Conservation (phyloP, 2,797 vertebrate genomes). For the Aerospiza tachiro region DNA sequence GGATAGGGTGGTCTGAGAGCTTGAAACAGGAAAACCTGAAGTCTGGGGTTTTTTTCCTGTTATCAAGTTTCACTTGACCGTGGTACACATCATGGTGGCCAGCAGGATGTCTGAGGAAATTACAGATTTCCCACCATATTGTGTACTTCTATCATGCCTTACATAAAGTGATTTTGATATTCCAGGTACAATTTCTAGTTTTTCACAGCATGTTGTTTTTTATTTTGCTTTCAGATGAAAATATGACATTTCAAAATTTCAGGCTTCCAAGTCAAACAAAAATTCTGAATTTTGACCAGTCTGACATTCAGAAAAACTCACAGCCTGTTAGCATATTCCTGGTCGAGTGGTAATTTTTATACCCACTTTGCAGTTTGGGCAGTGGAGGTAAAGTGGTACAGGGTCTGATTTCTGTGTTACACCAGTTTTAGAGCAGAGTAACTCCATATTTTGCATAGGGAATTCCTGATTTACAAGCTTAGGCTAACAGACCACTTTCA, state of each 20-base stretch:
- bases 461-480: slow-evolving; percentile 38
- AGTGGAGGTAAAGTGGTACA: background rate
- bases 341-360: background rate
- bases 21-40: slow-evolving; percentile 18
- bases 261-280: background rate
- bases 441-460: background rate
- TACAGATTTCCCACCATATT: background rate
- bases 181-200: background rate
- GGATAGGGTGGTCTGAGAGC: background rate
- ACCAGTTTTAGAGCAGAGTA: background rate
- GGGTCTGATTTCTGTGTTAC: background rate
- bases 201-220: background rate
- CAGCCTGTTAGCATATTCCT: background rate
- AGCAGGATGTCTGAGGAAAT: background rate
- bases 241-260: background rate
- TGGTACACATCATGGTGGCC: background rate
- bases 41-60: background rate
- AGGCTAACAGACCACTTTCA: slow-evolving; percentile 11
- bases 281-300: background rate
- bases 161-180: background rate
- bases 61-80: background rate
- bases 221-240: background rate
- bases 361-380: background rate
- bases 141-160: background rate
- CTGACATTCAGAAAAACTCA: background rate